Evolutionary conservation across 2,888 invertebrate species (phyloP).

Genomic region (Mermis nigrescens): DNA sequence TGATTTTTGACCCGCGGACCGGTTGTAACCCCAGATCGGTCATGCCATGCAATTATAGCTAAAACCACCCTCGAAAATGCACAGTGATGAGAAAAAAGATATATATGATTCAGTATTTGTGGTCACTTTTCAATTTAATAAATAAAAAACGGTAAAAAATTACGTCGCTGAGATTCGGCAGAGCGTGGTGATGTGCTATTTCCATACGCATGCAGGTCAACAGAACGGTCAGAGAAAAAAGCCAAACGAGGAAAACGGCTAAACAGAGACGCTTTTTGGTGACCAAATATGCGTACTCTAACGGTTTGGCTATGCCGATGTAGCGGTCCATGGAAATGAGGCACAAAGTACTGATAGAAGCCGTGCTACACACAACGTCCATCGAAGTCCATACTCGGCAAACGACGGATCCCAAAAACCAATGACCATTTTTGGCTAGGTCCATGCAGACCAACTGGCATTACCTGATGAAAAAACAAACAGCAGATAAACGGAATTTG

Average conservation of each 20-base stretch:
- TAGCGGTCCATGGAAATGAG: slow-evolving; percentile 11
- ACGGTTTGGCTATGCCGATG: slow-evolving; percentile 12
- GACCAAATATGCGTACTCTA: slow-evolving; percentile 11
- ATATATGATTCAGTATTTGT: too few relatives aligned
- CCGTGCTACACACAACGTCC: slow-evolving; percentile 12
- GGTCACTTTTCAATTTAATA: too few relatives aligned
- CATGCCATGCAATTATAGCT: too few relatives aligned
- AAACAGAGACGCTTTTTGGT: slow-evolving; percentile 7
- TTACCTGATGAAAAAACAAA: too few relatives aligned
- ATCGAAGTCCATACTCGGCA: slow-evolving; percentile 13
- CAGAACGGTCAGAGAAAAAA: slow-evolving; percentile 7
- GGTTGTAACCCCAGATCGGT: too few relatives aligned
- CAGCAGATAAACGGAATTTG: too few relatives aligned
- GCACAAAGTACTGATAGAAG: slow-evolving; percentile 11
- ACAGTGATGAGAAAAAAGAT: too few relatives aligned
- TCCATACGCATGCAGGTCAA: background rate
- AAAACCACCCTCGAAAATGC: too few relatives aligned
- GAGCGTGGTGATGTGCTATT: too few relatives aligned
- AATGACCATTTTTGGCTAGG: background rate
- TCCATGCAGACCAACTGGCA: slow-evolving; percentile 3
- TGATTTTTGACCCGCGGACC: too few relatives aligned
- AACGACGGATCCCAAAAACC: slow-evolving; percentile 2
- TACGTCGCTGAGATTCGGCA: too few relatives aligned
- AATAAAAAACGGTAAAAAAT: too few relatives aligned
- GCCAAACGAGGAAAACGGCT: slow-evolving; percentile 8